A percentile compares a stretch with the other conserved stretches of the same genome.
These are phyloP conservation scores for Rhopalosiphum nymphaeae DNA, from an alignment of 2,888 invertebrate species.

Conservation along the genomic window DNA sequence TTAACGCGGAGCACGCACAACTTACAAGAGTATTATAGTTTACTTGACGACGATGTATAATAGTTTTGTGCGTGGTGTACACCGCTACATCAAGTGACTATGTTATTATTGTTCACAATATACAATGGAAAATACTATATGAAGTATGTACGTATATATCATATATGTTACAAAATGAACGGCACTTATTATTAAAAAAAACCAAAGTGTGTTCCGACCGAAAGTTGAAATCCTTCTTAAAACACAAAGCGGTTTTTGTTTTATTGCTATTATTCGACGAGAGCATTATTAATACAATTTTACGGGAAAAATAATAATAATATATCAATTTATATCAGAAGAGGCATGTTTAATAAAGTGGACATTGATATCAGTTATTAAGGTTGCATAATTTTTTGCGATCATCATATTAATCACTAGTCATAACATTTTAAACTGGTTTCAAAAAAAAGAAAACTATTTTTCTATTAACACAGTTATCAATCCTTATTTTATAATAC, in stretches of 20 bases:
- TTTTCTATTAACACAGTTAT: background rate
- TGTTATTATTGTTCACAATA: background rate
- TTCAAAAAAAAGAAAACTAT: background rate
- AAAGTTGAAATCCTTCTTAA: background rate
- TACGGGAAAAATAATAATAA: background rate
- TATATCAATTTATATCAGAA: background rate
- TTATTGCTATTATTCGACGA: background rate
- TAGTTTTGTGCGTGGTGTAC: conserved; percentile 7
- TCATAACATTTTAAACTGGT: background rate
- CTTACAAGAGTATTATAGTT: background rate
- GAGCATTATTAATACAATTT: background rate
- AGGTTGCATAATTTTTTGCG: background rate
- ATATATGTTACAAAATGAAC: background rate
- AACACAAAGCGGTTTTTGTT: background rate
- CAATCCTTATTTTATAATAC: background rate
- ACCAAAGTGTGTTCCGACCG: background rate
- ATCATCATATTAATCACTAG: background rate
- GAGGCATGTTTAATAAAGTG: background rate
- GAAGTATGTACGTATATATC: background rate
- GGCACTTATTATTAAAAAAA: conserved; percentile 10
- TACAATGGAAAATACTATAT: background rate
- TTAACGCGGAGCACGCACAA: background rate
- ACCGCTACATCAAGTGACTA: background rate
- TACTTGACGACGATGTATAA: background rate
- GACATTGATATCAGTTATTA: background rate